Evolutionary conservation across 2,113 vertebrate species (phyloP), one percentile per base, ranked within the genome.

Genomic region (Microcebus ravelobensis): DNA sequence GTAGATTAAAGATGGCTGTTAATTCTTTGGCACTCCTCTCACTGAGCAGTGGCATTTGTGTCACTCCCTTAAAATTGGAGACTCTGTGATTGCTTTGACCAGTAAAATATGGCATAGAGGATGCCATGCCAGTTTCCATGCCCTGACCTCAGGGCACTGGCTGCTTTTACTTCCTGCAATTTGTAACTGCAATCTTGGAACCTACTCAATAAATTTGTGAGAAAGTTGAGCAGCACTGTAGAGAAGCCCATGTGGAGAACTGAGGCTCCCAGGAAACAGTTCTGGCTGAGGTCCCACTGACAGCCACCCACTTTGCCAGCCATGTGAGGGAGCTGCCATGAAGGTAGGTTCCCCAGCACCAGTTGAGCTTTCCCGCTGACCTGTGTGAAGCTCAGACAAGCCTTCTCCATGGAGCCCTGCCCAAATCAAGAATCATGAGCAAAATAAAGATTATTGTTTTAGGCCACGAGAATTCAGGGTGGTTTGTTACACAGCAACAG

Each of bases 141-240:
- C 23, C 67, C 20, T 61, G 3, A 18, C 25, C 39, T 96, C 90
- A 96, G 71, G 36, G 89, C 59, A 45, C 36, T 82, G 27, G 50
- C 21, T 57, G 4, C 13, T 48, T 68, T 89, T 71, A 34, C 48
- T 42, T 61, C 10, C 59, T 59, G 25, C 79, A 23, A 52, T 50
- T 95, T 96, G 52, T 67, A 79, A 67, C 42, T 34, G 25, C 70
- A 6, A n/a, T 88, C 67, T 91, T 71, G 55, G n/a, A 94, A 79
- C 42, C 17, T 34, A 87, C 34, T 25, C 77, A 63, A 45, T 45
- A 45, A 8, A 25, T 29, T 59, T 87, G 14, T n/a, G 36, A 84
- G 70, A 2, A 76, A 81, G 36, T 74, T 34, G 57, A 20, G 34
- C 36, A 77, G 20, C 42, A 59, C 25, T 15, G n/a, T 55, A 29